Percentiles rank a stretch among this genome's conserved stretches.
Conservation (phyloP, 2,113 vertebrate species). For the human (Homo sapiens) region GRCh38 chr11:30072001-30072500, state of each 20-base stretch:
- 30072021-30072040: conserved; percentile 33
- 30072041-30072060: background rate
- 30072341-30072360: conserved; percentile 61
- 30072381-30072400: conserved; percentile 54
- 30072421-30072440: conserved; percentile 45
- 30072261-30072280: conserved; percentile 65
- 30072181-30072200: conserved; percentile 51
- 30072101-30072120: background rate
- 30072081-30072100: background rate
- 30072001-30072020: background rate
- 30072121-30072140: background rate
- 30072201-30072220: conserved; percentile 62
- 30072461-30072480: background rate
- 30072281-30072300: conserved; percentile 58
- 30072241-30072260: background rate
- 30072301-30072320: conserved; percentile 74
- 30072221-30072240: conserved; percentile 49
- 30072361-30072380: conserved; percentile 49
- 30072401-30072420: background rate
- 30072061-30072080: conserved; percentile 13
- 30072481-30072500: background rate
- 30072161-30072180: conserved; percentile 32
- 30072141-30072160: conserved; percentile 49
- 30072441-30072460: background rate
- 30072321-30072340: conserved; percentile 68